Conservation (phyloP, 2,888 invertebrate genomes). For the Drosophila trichaetosa region DNA sequence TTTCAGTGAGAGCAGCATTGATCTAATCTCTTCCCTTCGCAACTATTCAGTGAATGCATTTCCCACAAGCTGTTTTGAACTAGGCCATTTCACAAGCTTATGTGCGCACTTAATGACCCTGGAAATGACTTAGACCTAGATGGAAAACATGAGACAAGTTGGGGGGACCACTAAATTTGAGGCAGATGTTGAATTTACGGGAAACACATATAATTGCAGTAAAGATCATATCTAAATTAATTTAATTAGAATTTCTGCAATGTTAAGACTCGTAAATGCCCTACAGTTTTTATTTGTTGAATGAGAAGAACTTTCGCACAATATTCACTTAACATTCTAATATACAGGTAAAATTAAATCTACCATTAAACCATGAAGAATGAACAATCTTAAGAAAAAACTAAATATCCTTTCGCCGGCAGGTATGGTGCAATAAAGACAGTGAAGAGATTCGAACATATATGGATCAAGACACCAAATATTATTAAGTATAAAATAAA, state of each 20-base stretch:
- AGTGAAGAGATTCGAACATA: background rate
- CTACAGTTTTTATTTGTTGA: background rate
- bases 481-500: background rate
- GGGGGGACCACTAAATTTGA: background rate
- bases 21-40: slow-evolving; percentile 16
- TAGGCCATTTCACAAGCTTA: slow-evolving; percentile 2
- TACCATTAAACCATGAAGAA: background rate
- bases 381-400: background rate
- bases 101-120: slow-evolving; percentile 4
- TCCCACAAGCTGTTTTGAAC: slow-evolving; percentile 4
- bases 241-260: background rate
- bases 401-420: background rate
- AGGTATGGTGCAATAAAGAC: background rate
- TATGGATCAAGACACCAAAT: background rate
- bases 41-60: slow-evolving; percentile 29
- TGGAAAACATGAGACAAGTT: slow-evolving; percentile 1
- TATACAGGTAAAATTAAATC: background rate
- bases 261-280: background rate
- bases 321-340: background rate
- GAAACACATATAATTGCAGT: background rate
- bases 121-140: slow-evolving; percentile 3
- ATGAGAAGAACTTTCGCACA: background rate
- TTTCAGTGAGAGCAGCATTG: slow-evolving; percentile 34
- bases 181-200: background rate
- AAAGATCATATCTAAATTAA: background rate